Conservation (phyloP, 2,888 invertebrate species). For the Diarsia brunnea region DNA sequence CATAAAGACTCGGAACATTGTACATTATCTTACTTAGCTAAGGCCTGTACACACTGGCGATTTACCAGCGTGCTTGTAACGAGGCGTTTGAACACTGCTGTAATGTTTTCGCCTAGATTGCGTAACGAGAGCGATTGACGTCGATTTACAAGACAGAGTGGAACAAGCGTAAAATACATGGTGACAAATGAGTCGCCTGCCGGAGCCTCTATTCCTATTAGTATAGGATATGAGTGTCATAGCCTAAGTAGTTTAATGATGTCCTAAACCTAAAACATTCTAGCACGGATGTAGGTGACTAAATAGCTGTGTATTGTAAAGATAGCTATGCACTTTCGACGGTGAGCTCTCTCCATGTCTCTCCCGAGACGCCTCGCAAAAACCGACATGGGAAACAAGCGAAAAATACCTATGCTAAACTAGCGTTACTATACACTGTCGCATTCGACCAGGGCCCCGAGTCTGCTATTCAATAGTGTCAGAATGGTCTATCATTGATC, state of each 20-base stretch:
- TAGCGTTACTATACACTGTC: background rate
- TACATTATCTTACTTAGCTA: constrained; percentile 30
- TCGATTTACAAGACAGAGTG: background rate
- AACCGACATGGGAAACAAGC: background rate
- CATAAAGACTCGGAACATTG: constrained; percentile 21
- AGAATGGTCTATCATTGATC: no score
- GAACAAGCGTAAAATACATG: background rate
- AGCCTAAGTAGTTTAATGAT: background rate
- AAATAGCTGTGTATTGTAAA: background rate
- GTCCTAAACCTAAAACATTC: background rate
- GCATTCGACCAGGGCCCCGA: background rate
- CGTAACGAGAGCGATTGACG: background rate
- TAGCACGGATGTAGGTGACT: background rate
- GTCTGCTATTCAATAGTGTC: no score
- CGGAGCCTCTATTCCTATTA: background rate
- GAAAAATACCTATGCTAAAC: background rate
- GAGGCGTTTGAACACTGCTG: background rate
- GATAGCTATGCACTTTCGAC: background rate
- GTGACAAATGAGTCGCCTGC: background rate
- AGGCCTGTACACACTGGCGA: background rate
- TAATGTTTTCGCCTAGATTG: background rate
- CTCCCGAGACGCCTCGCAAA: background rate
- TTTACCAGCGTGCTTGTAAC: background rate
- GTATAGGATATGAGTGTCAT: background rate
- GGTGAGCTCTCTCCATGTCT: background rate